Base-by-base conservation (phyloP, 2,888 invertebrate species). In the Epistrophe grossulariae region DNA sequence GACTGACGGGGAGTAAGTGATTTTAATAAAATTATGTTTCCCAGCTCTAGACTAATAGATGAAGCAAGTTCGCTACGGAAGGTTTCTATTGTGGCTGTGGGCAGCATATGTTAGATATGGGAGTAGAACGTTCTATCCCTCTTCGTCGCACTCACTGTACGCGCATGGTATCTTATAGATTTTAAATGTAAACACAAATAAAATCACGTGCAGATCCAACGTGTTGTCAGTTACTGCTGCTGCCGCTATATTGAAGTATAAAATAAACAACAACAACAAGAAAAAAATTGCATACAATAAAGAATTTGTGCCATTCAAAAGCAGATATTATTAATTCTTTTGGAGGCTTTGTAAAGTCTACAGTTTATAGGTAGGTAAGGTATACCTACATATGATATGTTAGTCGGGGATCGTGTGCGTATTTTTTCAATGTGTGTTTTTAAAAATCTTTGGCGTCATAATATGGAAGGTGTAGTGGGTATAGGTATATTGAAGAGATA, bases 131-230 rank as follows among this genome's bases (percentile, higher is more conserved):
- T 64, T 64, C 31, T 45, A 31, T 28, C 45, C n/a, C 11, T 45
- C 45, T 64, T 45, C 17, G 28, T 64, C 45, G 9, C 64, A 64
- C 64, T 64, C n/a, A 13, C 1, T 31, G 68, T 38, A 24, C 28
- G 82, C 76, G 83, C 76, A 79, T 76, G 66, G 66, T 57, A 45
- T 59, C 83, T 31, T 43, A 50, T n/a, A 40, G 68, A 71, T 74
- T 85, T 55, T 17, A 57, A 72, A 62, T 72, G 79, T 83, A 87
- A 83, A 87, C 83, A 87, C 48, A 76, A 79, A 62, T 66, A 76
- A 72, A 45, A 17, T 87, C 87, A 87, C 87, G 83, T 87, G 87
- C 76, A 50, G 57, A 57, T 66, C 72, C 83, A 87, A 87, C 87
- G 87, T 87, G 87, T 31, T 43, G 40, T 24, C 35, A 15, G 38